Evolutionary conservation across 2,113 vertebrate genomes (phyloP).

Genomic region (Lota lota): DNA sequence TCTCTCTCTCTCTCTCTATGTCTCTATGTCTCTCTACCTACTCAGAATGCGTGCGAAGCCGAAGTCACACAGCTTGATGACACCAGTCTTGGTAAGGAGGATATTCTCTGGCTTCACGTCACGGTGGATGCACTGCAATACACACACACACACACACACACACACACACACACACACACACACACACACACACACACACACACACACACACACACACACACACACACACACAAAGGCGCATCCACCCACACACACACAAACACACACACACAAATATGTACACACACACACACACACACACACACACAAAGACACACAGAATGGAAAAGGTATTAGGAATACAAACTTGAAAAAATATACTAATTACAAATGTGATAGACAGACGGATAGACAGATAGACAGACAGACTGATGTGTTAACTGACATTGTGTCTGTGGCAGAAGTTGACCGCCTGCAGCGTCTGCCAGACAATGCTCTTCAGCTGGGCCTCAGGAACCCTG

Average conservation of each 20-base stretch:
- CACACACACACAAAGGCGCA: too few relatives aligned
- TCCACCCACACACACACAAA: too few relatives aligned
- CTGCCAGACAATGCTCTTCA: slow-evolving; percentile 95
- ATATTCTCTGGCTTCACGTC: slow-evolving; percentile 98
- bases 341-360: background rate
- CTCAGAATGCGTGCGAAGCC: slow-evolving; percentile 94
- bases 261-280: too few relatives aligned
- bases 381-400: background rate
- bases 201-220: too few relatives aligned
- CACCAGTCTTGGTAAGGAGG: slow-evolving; percentile 88
- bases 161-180: background rate
- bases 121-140: slow-evolving; percentile 90
- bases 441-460: slow-evolving; percentile 95
- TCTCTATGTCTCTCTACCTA: slow-evolving; percentile 63
- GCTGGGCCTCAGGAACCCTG: slow-evolving; percentile 86
- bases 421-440: slow-evolving; percentile 94
- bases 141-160: slow-evolving; percentile 13
- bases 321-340: background rate
- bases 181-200: too few relatives aligned
- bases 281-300: too few relatives aligned
- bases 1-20: too few relatives aligned
- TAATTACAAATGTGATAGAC: background rate
- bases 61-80: slow-evolving; percentile 97
- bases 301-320: too few relatives aligned
- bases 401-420: slow-evolving; percentile 39